Evolutionary conservation across 2,113 vertebrate genomes (phyloP).

Genomic region (Platichthys stellatus): DNA sequence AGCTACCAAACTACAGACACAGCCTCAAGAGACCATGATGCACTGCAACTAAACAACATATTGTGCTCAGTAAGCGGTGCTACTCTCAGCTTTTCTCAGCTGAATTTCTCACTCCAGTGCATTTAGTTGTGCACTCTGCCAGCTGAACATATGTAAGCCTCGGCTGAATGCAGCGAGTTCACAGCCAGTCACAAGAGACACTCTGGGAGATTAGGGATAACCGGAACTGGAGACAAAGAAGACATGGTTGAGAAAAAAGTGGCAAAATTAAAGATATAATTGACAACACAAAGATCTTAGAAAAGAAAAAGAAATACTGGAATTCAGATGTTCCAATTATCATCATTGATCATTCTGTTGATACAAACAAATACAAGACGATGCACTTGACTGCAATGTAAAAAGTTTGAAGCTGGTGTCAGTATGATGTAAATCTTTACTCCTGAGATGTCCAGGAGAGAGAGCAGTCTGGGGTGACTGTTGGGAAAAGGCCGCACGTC

Average conservation of each 20-base stretch:
- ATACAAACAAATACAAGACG: too few relatives aligned
- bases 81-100: slow-evolving; percentile 39
- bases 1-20: slow-evolving; percentile 14
- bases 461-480: slow-evolving; percentile 30
- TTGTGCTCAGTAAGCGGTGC: slow-evolving; percentile 28
- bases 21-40: slow-evolving; percentile 35
- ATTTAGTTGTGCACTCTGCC: slow-evolving; percentile 32
- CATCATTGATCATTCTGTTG: not conserved
- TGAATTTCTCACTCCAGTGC: slow-evolving; percentile 28
- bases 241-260: not conserved
- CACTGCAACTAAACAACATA: slow-evolving; percentile 32
- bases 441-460: slow-evolving; percentile 17
- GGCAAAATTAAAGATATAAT: not conserved
- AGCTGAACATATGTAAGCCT: slow-evolving; percentile 19
- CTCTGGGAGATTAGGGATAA: slow-evolving; percentile 8
- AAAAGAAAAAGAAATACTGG: not conserved
- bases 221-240: not conserved
- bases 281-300: not conserved
- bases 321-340: not conserved
- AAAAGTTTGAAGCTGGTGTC: not conserved
- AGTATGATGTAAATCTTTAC: not conserved
- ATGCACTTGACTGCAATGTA: too few relatives aligned
- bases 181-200: slow-evolving; percentile 12
- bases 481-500: slow-evolving; percentile 52
- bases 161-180: slow-evolving; percentile 17